Evolutionary conservation across 2,113 vertebrate genomes (phyloP).

Genomic region (Pristiophorus japonicus): DNA sequence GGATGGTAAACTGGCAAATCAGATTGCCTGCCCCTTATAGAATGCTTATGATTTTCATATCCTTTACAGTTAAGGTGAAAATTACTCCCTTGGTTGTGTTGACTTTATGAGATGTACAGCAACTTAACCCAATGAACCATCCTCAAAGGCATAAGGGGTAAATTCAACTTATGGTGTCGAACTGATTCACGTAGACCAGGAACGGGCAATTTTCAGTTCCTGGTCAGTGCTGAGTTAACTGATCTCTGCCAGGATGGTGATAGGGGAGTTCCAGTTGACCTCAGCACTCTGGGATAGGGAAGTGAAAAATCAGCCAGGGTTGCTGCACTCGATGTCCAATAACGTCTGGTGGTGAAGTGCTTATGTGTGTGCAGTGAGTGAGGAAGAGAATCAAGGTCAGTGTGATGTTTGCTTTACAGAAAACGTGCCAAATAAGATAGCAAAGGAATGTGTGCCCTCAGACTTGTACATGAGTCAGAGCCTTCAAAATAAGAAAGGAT

Average conservation of each 20-base stretch:
- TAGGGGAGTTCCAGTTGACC: background rate
- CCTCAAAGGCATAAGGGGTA: background rate
- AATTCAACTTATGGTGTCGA: background rate
- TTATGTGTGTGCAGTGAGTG: background rate
- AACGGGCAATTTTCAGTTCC: background rate
- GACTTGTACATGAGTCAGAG: background rate
- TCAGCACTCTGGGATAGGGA: background rate
- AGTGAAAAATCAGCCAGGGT: background rate
- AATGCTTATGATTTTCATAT: background rate
- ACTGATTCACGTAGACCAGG: background rate
- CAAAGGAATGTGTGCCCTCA: background rate
- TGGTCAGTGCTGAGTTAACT: background rate
- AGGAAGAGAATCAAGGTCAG: background rate
- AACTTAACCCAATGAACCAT: background rate
- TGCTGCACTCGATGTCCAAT: background rate
- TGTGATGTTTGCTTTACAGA: too few relatives aligned
- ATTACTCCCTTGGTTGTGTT: background rate
- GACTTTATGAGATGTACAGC: background rate
- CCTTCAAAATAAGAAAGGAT: background rate
- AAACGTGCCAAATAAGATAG: background rate
- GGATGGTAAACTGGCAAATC: background rate
- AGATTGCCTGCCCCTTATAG: background rate
- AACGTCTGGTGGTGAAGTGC: background rate
- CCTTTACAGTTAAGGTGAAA: background rate
- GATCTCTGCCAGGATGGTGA: background rate